A percentile compares a stretch with the other conserved stretches of the same genome.
These are phyloP conservation scores for Luperina testacea DNA, from an alignment of 2,888 invertebrate species.

Conservation along the genomic window DNA sequence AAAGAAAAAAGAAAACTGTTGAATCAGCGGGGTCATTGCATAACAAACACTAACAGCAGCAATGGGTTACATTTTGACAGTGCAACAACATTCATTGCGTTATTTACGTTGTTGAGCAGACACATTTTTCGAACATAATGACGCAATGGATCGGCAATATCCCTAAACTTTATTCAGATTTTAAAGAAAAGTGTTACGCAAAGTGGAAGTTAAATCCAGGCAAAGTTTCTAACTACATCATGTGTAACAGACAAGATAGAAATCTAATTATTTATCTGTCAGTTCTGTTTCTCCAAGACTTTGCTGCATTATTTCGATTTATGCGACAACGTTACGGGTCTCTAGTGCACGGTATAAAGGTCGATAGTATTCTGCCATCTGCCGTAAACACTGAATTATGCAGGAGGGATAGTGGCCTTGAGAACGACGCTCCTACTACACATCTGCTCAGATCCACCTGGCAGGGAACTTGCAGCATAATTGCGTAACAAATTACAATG, in stretches of 20 bases:
- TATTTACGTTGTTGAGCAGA: no score
- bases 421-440: background rate
- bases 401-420: constrained; percentile 27
- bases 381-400: constrained; percentile 44
- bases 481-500: background rate
- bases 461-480: background rate
- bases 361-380: constrained; percentile 36
- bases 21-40: no score
- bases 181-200: no score
- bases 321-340: constrained; percentile 28
- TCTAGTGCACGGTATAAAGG: constrained; percentile 7
- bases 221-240: background rate
- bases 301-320: constrained; percentile 3
- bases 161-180: no score
- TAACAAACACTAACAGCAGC: no score
- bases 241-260: background rate
- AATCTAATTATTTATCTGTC: background rate
- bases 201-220: background rate
- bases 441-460: background rate
- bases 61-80: no score
- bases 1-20: background rate
- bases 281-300: background rate
- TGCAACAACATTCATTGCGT: no score
- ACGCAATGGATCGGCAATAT: no score
- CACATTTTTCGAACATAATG: no score